Evolutionary conservation across 2,888 invertebrate species (phyloP), one percentile per base, ranked within the genome.

Genomic region (Acanthacorydalis orientalis): DNA sequence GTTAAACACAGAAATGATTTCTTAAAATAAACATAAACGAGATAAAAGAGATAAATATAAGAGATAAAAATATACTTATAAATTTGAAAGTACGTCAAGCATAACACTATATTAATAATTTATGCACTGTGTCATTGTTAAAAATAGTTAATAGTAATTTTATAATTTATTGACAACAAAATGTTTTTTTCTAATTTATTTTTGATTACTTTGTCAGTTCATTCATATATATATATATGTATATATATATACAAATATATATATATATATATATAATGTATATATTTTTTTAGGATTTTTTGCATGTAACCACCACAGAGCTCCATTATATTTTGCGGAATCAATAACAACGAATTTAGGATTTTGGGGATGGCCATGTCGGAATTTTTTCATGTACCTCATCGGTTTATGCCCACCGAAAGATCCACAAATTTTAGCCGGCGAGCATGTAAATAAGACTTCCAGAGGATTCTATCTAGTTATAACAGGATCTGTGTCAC

Each of bases 331-430:
- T 55, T 80, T 73, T 53, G 70, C 75, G 1, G 80, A 80, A 58
- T 78, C 79, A 0, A 74, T 80, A 45, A 74, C 73, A 51, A 69
- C 73, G 1, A 54, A 62, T n/a, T 59, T 65, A 38, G 80, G 80
- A 0, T 80, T 80, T 58, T 80, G 75, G 74, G 79, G 77, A 7
- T 78, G 78, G 75, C 68, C 70, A 0, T 80, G 80, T 55, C 63
- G 68, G 7, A 72, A 73, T 1, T 77, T 75, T 53, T 60, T 74
- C 3, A 60, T 68, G 10, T 78, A 76, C 55, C 56, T 78, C 2
- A 49, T 76, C 7, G 77, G 77, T 2, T 60, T 72, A 49, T 79
- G 78, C 53, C 74, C 73, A 0, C 73, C 74, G 0, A 69, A 62
- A 7, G 69, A 72, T 50, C 60, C 62, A 0, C 64, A 65, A 53